Percentiles rank a stretch among this genome's conserved stretches.
Evolutionary conservation across 2,113 vertebrate species (phyloP).

Genomic region (Gasterosteus aculeatus): DNA sequence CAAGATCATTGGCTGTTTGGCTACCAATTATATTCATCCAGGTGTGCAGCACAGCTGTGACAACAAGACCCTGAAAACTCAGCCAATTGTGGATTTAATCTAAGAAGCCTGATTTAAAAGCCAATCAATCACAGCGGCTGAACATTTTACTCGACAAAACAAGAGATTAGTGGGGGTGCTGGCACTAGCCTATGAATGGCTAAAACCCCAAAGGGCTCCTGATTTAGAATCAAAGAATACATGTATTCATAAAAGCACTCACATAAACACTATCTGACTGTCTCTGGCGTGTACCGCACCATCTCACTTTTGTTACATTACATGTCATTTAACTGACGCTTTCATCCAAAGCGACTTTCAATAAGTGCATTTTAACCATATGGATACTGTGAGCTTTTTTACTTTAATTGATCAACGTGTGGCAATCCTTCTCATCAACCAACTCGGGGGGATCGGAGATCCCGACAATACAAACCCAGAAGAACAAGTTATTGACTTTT

Average conservation of each 20-base stretch:
- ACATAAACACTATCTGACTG: neutral
- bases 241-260: neutral
- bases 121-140: neutral
- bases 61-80: neutral
- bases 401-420: too few relatives aligned
- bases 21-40: neutral
- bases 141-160: neutral
- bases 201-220: neutral
- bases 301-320: neutral
- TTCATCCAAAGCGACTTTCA: too few relatives aligned
- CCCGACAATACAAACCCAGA: too few relatives aligned
- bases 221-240: neutral
- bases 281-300: neutral
- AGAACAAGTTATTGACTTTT: neutral
- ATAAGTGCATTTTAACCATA: too few relatives aligned
- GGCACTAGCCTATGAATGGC: neutral
- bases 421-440: too few relatives aligned
- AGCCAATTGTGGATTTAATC: neutral
- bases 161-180: neutral
- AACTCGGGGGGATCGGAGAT: too few relatives aligned
- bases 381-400: too few relatives aligned
- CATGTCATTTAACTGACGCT: too few relatives aligned
- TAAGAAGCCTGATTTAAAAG: neutral
- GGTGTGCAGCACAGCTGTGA: neutral
- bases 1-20: neutral